Evolutionary conservation across 2,113 vertebrate species (phyloP), one percentile per base, ranked within the genome.

Genomic region (Vanacampus margaritifer): DNA sequence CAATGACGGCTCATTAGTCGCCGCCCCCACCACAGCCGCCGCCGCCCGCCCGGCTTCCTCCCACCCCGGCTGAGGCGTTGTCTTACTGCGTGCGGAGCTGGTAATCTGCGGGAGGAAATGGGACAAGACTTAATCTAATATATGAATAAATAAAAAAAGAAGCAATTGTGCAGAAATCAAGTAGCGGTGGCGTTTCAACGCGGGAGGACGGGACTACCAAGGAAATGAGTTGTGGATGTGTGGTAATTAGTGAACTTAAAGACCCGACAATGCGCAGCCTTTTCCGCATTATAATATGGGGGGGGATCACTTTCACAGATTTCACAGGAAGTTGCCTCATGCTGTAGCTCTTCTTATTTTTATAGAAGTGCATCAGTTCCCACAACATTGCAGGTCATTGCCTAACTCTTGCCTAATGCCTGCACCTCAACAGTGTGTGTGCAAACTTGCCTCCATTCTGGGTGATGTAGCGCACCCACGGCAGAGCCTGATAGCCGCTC

Each of bases 401-500:
- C 89, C 79, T 82, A 91, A 91, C 68, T 73, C 75, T 91, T 91
- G 83, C 87, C 82, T 84, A 89, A 91, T 81, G 84, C 69, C 79
- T 71, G 80, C 73, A 79, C 75, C 81, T 84, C n/a, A 46, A 68
- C 57, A 76, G 45, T 3, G 41, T 1, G 14, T 21, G 21, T 67
- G 13, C 9, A 21, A 64, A 76, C 87, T 81, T 78, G 97, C 97
- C 97, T 92, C 97, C 96, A 0, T 98, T 99, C 84, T 99, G 97
- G 48, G 97, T 99, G 82, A 99, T 98, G 73, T 98, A 99, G 6
- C 96, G 91, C 24, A 99, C 97, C 97, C 97, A 99, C 0, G 92
- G 92, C 67, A 93, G 80, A n/a, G 92, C 92, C 83, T 93, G 92
- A 65, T 93, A 99, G 2, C 95, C 96, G 1, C 97, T 99, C 91